These are phyloP conservation scores for Loriculus beryllinus DNA, from an alignment of 2,797 vertebrate genomes.

Conservation along the genomic window DNA sequence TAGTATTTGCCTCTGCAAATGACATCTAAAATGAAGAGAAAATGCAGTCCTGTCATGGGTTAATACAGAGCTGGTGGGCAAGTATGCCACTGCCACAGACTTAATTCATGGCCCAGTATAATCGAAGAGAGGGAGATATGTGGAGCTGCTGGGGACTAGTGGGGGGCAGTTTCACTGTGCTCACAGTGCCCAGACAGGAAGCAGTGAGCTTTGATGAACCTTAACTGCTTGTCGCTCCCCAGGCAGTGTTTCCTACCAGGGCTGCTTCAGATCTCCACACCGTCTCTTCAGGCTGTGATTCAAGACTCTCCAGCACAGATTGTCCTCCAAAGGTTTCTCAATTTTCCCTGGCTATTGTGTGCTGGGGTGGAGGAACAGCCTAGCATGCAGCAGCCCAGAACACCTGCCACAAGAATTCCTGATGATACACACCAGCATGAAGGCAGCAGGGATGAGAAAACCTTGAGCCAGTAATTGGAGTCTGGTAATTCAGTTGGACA, in stretches of 20 bases:
- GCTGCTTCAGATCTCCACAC: background rate
- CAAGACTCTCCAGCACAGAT: background rate
- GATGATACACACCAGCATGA: background rate
- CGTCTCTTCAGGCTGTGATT: background rate
- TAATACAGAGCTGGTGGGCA: background rate
- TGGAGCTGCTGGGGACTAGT: background rate
- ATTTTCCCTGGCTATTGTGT: background rate
- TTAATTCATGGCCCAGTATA: background rate
- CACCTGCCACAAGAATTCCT: background rate
- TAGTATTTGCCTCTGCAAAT: constrained; percentile 20
- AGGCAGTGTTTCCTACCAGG: background rate
- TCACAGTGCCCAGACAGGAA: background rate
- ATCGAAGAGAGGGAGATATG: background rate
- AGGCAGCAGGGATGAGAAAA: background rate
- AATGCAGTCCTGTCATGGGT: background rate
- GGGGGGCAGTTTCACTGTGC: background rate
- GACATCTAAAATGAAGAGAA: background rate
- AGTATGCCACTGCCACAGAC: background rate
- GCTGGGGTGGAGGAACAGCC: rapidly evolving
- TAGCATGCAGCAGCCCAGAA: background rate
- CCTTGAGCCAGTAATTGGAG: background rate
- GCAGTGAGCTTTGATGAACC: background rate
- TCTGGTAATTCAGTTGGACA: background rate
- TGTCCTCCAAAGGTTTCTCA: background rate
- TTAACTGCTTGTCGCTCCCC: background rate